Base-by-base conservation (phyloP, 2,888 invertebrate genomes). In the Pammene aurita region DNA sequence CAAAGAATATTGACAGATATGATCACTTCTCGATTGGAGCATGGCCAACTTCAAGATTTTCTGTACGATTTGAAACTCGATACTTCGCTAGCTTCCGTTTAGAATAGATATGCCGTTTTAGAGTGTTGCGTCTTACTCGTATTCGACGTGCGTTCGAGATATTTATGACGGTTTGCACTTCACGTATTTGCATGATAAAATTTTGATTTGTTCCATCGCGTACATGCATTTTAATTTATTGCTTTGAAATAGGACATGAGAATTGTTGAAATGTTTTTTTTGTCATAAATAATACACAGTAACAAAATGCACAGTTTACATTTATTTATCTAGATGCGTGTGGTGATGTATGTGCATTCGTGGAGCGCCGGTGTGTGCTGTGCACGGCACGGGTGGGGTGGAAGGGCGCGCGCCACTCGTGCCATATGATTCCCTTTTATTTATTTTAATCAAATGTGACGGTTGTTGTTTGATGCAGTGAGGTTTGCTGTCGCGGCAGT, bases 1-100 rank as follows among this genome's bases (percentile, higher is more conserved):
- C 86, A 82, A 88, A 84, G 86, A 89, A 88, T 91, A 92, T 92
- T 92, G 92, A 93, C 93, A 92, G 88, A 91, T 92, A 92, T 92
- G 92, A 91, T 92, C 90, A 88, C 88, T 89, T 89, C 85, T 84
- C 85, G 80, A 88, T 91, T 93, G 93, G 93, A 92, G 80, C 83
- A 76, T 75, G 75, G 92, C 93, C 92, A 92, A 89, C 84, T 83
- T 87, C 87, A 88, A 87, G 86, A 88, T 90, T 88, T 89, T 90
- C 85, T 84, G 83, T 88, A 82, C 85, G 86, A 92, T 90, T 91
- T 90, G 90, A 88, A 87, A 89, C 85, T 84, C 80, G 84, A 91
- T 88, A 86, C 84, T 84, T 82, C 82, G 83, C 83, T 83, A 83
- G 85, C 82, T 89, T 90, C 89, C 89, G 86, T 88, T 90, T 90